A percentile compares a stretch with the other conserved stretches of the same genome.
phyloP scores from a whole-genome alignment of 2,113 vertebrate species.

The Podarcis muralis region DNA sequence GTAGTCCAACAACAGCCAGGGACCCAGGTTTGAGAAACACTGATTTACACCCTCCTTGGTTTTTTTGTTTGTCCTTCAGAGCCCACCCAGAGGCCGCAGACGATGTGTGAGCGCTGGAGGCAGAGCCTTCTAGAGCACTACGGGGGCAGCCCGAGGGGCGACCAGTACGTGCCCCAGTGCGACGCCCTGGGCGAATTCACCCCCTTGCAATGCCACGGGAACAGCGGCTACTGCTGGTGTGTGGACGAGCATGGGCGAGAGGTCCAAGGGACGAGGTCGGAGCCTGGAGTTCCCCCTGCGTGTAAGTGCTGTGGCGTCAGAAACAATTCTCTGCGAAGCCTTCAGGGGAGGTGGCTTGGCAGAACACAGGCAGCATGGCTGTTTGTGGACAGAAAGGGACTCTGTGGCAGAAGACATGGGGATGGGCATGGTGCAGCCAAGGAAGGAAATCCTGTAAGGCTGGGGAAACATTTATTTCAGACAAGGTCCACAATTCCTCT shows the following conservation, averaged over 20 bases:
- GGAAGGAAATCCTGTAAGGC: neutral
- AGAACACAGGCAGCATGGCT: neutral
- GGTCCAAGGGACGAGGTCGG: constrained; percentile 85
- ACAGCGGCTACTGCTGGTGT: constrained; percentile 96
- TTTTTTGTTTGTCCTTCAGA: constrained; percentile 8
- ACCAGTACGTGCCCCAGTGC: constrained; percentile 91
- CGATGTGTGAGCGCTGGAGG: constrained; percentile 91
- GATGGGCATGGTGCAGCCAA: neutral
- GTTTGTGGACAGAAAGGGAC: neutral
- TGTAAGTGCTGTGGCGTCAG: constrained; percentile 77
- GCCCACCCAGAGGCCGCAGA: constrained; percentile 79
- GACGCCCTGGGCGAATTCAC: constrained; percentile 82
- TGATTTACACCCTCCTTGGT: fast-evolving
- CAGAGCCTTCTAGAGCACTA: constrained; percentile 89
- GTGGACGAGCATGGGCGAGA: constrained; percentile 90
- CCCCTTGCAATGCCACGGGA: constrained; percentile 91
- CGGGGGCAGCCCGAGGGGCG: constrained; percentile 76
- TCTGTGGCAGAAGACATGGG: neutral
- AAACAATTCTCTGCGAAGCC: no score
- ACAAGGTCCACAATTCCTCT: no score
- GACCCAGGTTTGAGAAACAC: no score
- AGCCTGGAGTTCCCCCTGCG: constrained; percentile 82
- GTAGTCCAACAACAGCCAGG: no score
- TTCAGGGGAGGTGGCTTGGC: no score
- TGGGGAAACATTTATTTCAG: no score